phyloP scores from a whole-genome alignment of 2,113 vertebrate genomes.

The Gnathonemus longibarbis region DNA sequence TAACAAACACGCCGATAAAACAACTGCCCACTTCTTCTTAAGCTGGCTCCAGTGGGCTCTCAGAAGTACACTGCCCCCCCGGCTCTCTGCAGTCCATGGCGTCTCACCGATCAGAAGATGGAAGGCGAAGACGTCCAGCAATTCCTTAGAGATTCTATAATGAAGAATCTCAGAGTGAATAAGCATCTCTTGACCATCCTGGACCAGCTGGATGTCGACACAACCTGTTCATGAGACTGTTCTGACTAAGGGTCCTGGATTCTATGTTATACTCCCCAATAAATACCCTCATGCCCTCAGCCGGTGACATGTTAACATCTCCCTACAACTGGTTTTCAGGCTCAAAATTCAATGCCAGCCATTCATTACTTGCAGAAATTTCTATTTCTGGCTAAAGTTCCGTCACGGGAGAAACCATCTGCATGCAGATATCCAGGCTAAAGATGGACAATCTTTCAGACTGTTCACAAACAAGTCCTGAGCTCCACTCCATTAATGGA shows the following conservation, averaged over 20 bases:
- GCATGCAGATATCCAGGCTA: neutral
- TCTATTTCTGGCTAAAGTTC: neutral
- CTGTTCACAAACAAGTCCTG: neutral
- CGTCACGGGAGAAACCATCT: neutral
- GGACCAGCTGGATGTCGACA: neutral
- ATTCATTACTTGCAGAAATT: neutral
- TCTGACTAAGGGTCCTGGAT: neutral
- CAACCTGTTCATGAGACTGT: neutral
- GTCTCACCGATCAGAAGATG: neutral
- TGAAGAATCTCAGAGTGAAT: neutral
- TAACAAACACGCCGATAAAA: constrained; percentile 28
- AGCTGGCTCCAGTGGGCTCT: constrained; percentile 32
- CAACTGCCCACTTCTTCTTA: constrained; percentile 28
- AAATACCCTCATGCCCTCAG: neutral
- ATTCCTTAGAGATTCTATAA: constrained; percentile 1
- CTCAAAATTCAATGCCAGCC: neutral
- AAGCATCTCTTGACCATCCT: neutral
- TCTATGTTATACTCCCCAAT: neutral
- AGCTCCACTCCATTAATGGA: neutral
- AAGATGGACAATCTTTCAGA: neutral
- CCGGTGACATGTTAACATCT: neutral
- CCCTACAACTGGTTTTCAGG: neutral
- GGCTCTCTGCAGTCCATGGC: neutral
- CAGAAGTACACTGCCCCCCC: constrained; percentile 30
- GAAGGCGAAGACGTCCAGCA: neutral